These are phyloP conservation scores for Clitarchus hookeri DNA, from an alignment of 2,888 invertebrate genomes.

Conservation along the genomic window DNA sequence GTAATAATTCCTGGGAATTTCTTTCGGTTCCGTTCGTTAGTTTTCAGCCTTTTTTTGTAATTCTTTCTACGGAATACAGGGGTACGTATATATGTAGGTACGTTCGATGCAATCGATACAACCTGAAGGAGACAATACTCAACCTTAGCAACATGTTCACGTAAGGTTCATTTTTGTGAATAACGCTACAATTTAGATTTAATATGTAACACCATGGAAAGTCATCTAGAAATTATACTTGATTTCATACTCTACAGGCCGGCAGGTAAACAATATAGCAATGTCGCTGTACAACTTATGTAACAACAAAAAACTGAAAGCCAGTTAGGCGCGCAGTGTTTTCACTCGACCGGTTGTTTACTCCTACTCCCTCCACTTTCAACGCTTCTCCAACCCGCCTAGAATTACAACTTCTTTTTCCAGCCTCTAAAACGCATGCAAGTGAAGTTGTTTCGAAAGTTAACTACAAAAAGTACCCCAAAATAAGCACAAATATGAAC, in stretches of 20 bases:
- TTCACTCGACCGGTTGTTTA: slow-evolving; percentile 14
- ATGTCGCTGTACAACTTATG: no score
- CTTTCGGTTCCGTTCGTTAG: not conserved
- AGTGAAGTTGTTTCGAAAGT: no score
- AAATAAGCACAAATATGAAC: no score
- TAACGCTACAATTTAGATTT: no score
- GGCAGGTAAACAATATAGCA: no score
- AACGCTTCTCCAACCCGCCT: not conserved
- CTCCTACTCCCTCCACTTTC: not conserved
- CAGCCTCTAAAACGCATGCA: no score
- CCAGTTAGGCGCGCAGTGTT: not conserved
- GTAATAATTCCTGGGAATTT: not conserved
- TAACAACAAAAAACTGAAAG: no score
- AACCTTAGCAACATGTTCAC: not conserved
- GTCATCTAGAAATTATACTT: no score
- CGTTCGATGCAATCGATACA: not conserved
- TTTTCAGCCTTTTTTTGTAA: not conserved
- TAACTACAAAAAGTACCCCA: no score
- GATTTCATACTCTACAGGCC: no score
- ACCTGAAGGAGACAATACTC: not conserved
- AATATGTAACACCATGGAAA: no score
- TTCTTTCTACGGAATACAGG: not conserved
- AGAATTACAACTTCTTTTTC: not conserved
- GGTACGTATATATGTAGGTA: not conserved
- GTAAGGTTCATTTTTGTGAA: not conserved